Base-by-base conservation (phyloP, 2,888 invertebrate genomes). In the Galeruca laticollis region DNA sequence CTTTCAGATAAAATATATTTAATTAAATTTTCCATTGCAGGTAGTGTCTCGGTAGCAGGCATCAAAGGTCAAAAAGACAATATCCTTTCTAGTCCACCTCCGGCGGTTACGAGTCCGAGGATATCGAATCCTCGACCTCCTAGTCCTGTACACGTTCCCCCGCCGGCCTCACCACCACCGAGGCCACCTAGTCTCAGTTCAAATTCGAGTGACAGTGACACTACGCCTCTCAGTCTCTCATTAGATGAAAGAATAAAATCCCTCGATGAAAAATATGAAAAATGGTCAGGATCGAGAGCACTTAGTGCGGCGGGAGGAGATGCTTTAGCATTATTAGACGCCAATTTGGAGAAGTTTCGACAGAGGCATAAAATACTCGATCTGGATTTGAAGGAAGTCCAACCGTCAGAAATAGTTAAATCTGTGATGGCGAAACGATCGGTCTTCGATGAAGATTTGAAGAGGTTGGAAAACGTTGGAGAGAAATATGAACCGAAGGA, bases 371-470 rank as follows among this genome's bases (percentile, higher is more conserved):
- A 93, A 79, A 88, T 95, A 65, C 88, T 95, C 51, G 94, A 95
- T 79, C 87, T 94, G 70, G 93, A 94, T 82, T 89, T 79, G 56
- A 79, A 78, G 62, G 79, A 81, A 61, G 80, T 94, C 70, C 95
- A 97, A 83, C 97, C 97, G 0, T 97, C 97, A 26, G 97, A 97
- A 79, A 97, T 98, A 80, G 94, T 97, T 47, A 94, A 95, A 81
- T 95, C 96, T 26, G 90, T 98, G 79, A 88, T 98, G 80, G 95
- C 97, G 5, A 95, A 96, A 84, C 92, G 94, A 74, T 97, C 96
- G 62, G 95, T 98, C 64, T 98, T 98, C 85, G 98, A 98, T 84
- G 98, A 98, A 84, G 98, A 98, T 84, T 91, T 94, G 49, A 96
- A 97, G 85, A 89, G 98, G 40, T 88, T 98, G 69, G 97, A 97